These are phyloP conservation scores for Holothuria glaberrima DNA, from an alignment of 35 echinoderm and acorn worm species.

Conservation along the genomic window DNA sequence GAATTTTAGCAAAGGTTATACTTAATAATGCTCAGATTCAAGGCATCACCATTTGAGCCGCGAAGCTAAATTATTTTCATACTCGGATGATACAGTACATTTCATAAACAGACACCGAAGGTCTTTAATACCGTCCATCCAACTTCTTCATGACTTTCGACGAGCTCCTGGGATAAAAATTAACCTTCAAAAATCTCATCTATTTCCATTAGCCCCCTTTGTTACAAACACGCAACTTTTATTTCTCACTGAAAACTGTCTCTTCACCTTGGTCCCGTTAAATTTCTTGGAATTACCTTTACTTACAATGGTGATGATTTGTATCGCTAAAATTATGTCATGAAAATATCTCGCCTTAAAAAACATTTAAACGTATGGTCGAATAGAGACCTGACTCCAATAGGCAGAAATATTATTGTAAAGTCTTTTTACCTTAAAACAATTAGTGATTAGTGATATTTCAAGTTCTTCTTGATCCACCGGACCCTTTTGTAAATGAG, in stretches of 20 bases:
- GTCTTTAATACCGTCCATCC: not conserved
- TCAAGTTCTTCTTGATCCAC: slow-evolving; percentile 3
- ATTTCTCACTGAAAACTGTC: not conserved
- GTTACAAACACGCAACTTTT: not conserved
- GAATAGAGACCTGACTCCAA: slow-evolving; percentile 40
- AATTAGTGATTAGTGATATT: not conserved
- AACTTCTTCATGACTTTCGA: not conserved
- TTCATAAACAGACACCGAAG: not conserved
- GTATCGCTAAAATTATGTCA: not conserved
- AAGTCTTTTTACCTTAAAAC: not conserved
- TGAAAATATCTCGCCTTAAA: slow-evolving; percentile 36
- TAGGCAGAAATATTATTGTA: slow-evolving; percentile 36
- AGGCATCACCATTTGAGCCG: too few relatives aligned
- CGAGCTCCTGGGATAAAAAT: slow-evolving; percentile 1
- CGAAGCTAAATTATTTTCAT: too few relatives aligned
- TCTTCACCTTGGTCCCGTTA: not conserved
- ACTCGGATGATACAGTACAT: too few relatives aligned
- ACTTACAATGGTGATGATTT: slow-evolving; percentile 37
- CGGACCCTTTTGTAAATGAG: not conserved
- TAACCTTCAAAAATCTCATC: slow-evolving; percentile 27
- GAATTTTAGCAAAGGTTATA: too few relatives aligned
- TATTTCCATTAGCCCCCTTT: slow-evolving; percentile 33
- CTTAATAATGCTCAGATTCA: too few relatives aligned
- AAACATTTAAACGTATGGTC: slow-evolving; percentile 28
- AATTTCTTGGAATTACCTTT: slow-evolving; percentile 15